A percentile compares a stretch with the other conserved stretches of the same genome.
Evolutionary conservation across 2,797 vertebrate genomes (phyloP).

Genomic region (Gallinago stenura): DNA sequence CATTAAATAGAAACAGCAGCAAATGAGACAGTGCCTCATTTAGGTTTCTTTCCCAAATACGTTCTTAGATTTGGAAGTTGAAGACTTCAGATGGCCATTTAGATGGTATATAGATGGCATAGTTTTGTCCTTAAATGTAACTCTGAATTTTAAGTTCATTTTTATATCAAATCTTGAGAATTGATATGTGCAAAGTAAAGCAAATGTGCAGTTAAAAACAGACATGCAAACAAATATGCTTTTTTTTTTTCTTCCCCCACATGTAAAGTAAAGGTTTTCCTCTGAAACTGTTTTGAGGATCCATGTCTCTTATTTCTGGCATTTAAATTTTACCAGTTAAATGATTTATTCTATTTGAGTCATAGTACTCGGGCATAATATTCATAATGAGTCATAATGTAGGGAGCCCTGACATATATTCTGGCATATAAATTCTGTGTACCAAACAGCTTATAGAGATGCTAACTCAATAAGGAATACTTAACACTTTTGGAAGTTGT

Average conservation of each 20-base stretch:
- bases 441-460: slow-evolving; percentile 17
- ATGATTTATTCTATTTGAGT: background rate
- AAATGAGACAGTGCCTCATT: background rate
- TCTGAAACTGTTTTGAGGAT: background rate
- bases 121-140: background rate
- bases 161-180: background rate
- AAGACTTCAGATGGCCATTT: background rate
- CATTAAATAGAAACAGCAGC: background rate
- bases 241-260: background rate
- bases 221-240: background rate
- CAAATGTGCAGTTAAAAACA: background rate
- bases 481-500: background rate
- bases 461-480: slow-evolving; percentile 13
- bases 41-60: background rate
- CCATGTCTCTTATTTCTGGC: background rate
- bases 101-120: background rate
- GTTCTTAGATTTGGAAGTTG: background rate
- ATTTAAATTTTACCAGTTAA: background rate
- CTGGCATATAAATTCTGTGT: background rate
- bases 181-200: background rate
- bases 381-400: background rate
- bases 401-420: background rate
- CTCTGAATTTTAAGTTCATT: background rate
- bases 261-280: background rate
- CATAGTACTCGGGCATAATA: background rate